Percentiles rank a stretch among this genome's conserved stretches.
Evolutionary conservation across 2,797 vertebrate genomes (phyloP).

Genomic region (Heliangelus exortis): DNA sequence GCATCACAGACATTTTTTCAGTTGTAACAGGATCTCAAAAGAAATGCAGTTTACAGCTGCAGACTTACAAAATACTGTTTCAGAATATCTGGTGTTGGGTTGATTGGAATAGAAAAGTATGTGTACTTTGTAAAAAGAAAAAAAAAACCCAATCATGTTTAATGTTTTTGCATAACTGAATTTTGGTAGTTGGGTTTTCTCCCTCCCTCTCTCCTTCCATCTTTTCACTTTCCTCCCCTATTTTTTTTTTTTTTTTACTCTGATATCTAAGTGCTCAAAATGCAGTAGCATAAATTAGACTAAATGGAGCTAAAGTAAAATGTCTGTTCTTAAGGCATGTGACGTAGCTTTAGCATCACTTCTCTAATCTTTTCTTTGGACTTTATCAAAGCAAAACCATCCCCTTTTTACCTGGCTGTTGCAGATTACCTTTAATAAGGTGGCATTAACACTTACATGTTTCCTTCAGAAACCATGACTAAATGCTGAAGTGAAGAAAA

Average conservation of each 20-base stretch:
- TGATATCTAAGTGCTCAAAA: neutral
- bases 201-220: neutral
- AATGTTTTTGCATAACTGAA: neutral
- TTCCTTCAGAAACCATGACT: slow-evolving; percentile 32
- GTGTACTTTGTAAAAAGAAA: neutral
- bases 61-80: neutral
- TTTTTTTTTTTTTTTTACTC: neutral
- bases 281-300: neutral
- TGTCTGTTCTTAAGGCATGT: neutral
- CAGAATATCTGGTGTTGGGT: neutral
- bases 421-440: slow-evolving; percentile 8
- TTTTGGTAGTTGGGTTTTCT: neutral
- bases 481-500: slow-evolving; percentile 39
- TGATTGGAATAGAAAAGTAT: neutral
- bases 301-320: neutral
- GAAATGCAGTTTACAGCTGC: neutral
- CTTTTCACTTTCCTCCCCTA: neutral
- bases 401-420: neutral
- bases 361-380: slow-evolving; percentile 8
- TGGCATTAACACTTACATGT: neutral
- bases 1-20: neutral
- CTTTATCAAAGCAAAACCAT: neutral
- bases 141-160: neutral
- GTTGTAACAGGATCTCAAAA: neutral
- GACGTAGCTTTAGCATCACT: neutral